phyloP scores from a whole-genome alignment of 2,113 vertebrate genomes.

The Symphodus melops region DNA sequence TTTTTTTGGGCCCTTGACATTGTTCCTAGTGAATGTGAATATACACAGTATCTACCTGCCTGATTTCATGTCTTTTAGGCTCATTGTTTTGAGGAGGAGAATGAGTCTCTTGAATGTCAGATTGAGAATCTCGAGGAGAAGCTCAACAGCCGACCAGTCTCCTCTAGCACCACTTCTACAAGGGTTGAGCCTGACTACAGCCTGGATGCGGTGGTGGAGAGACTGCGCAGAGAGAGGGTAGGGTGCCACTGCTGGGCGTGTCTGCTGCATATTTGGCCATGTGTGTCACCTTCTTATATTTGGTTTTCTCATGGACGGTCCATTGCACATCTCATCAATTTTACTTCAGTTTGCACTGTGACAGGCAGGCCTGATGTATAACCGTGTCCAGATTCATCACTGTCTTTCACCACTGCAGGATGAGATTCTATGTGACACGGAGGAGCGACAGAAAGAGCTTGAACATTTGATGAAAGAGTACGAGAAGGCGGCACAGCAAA shows the following conservation, averaged over 20 bases:
- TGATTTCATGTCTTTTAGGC: conserved; percentile 53
- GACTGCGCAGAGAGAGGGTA: conserved; percentile 79
- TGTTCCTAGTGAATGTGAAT: not conserved
- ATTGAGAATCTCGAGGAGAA: conserved; percentile 69
- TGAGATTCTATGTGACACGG: conserved; percentile 65
- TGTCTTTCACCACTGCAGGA: conserved; percentile 68
- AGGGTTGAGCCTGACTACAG: conserved; percentile 46
- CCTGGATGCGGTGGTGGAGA: conserved; percentile 75
- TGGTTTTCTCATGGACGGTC: conserved; percentile 6
- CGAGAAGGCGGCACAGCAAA: conserved; percentile 65
- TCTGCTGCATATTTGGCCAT: conserved; percentile 33
- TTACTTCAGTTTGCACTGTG: conserved; percentile 9
- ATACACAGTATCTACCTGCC: not conserved
- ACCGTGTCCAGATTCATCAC: conserved; percentile 24
- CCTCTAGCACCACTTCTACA: conserved; percentile 16
- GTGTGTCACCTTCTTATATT: conserved; percentile 10
- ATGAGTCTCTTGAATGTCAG: conserved; percentile 77
- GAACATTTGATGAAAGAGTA: conserved; percentile 58
- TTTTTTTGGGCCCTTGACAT: not conserved
- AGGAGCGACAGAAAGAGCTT: conserved; percentile 70
- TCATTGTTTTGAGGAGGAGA: conserved; percentile 79
- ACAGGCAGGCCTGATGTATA: conserved; percentile 12
- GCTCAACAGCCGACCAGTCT: conserved; percentile 6
- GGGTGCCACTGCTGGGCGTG: conserved; percentile 32
- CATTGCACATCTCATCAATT: conserved; percentile 16